Percentiles rank a stretch among this genome's conserved stretches.
Conservation (phyloP, 2,888 invertebrate species). For the Tortricodes alternella region DNA sequence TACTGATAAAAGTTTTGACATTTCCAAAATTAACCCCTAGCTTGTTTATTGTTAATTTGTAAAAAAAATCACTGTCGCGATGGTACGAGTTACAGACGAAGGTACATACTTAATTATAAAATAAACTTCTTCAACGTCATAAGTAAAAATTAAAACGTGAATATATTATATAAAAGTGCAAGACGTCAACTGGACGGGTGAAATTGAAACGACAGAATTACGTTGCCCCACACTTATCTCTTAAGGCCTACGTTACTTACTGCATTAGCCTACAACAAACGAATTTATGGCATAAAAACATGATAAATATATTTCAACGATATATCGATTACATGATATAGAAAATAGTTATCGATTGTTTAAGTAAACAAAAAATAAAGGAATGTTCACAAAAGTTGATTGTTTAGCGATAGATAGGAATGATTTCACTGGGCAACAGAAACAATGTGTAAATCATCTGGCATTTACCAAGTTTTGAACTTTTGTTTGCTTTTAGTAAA, state of each 20-base stretch:
- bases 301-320: constrained; percentile 36
- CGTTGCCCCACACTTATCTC: constrained; percentile 13
- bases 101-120: background rate
- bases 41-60: background rate
- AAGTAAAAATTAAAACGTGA: constrained; percentile 6
- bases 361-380: constrained; percentile 34
- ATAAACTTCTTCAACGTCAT: background rate
- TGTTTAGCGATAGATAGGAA: constrained; percentile 39
- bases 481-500: no score
- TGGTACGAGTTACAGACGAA: background rate
- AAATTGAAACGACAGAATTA: constrained; percentile 21
- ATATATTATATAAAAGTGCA: constrained; percentile 10
- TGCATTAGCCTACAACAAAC: constrained; percentile 37
- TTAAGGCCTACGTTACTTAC: constrained; percentile 28
- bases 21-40: background rate
- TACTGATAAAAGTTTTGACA: constrained; percentile 44
- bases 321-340: constrained; percentile 33
- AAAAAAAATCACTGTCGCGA: constrained; percentile 6
- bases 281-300: constrained; percentile 44
- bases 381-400: constrained; percentile 41
- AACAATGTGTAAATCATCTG: constrained; percentile 3
- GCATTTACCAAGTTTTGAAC: no score
- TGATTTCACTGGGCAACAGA: constrained; percentile 45
- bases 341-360: constrained; percentile 26
- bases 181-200: constrained; percentile 29